phyloP scores from a whole-genome alignment of 2,797 vertebrate genomes.

The Hypotaenidia okinawae region DNA sequence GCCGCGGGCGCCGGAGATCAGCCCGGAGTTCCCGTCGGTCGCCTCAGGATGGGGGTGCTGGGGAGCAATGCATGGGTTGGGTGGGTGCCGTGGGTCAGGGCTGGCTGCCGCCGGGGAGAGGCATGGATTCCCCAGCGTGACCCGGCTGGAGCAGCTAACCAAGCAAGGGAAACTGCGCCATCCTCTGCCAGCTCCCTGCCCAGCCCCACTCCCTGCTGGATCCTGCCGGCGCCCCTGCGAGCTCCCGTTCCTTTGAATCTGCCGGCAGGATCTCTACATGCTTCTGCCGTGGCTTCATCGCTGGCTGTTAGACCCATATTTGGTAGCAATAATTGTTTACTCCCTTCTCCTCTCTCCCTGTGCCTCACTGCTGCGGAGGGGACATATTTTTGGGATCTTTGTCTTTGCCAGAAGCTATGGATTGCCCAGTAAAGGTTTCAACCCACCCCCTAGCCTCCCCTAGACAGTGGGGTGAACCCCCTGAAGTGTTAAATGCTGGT shows the following conservation, averaged over 20 bases:
- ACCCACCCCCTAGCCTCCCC: too few species aligned
- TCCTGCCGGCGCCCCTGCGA: background rate
- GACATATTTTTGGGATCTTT: slow-evolving; percentile 4
- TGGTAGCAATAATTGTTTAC: slow-evolving; percentile 69
- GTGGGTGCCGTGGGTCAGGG: background rate
- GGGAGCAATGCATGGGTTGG: too few species aligned
- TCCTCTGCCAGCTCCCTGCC: background rate
- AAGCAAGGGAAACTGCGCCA: background rate
- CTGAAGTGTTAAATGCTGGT: background rate
- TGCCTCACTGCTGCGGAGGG: slow-evolving; percentile 14
- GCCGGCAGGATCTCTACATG: slow-evolving; percentile 60
- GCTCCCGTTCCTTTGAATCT: slow-evolving; percentile 44
- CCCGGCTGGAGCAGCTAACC: background rate
- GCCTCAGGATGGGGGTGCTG: background rate
- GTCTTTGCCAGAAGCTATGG: background rate
- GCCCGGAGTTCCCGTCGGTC: background rate
- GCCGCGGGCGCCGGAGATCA: too few species aligned
- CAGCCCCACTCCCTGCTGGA: background rate
- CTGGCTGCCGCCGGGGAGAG: rapidly evolving
- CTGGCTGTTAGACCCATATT: slow-evolving; percentile 65
- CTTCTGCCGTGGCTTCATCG: slow-evolving; percentile 58
- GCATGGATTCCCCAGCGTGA: rapidly evolving
- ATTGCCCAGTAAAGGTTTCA: background rate
- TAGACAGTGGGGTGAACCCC: background rate
- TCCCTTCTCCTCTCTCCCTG: background rate